Evolutionary conservation across 2,797 vertebrate genomes (phyloP), one percentile per base, ranked within the genome.

Genomic region (Labeo calbasu): DNA sequence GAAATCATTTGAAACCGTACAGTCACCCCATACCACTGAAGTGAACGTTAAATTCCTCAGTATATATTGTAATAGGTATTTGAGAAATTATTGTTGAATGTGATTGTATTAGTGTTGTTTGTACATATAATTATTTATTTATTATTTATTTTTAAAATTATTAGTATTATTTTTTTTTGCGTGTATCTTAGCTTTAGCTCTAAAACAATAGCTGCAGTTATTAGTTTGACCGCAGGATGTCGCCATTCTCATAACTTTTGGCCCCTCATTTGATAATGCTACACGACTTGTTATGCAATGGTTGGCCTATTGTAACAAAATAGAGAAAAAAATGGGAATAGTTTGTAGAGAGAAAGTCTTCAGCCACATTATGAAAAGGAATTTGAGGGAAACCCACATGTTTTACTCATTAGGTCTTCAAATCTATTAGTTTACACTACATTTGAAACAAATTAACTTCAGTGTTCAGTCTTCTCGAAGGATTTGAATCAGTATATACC

Each of bases 371-470:
- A 17, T 48, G 21, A 72, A 81, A 71, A 5, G 0, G 17, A 50
- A 15, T n/a, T 7, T 19, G 25, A 63, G 43, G 1, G 28, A 73
- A 51, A 2, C 4, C 63, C 19, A 4, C 21, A 63, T 63, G 25
- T 40, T 82, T 73, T 63, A 19, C 4, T 25, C 25, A 63, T 23
- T 55, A 50, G 55, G 21, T 40, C 50, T 53, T 19, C 13, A 32
- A 72, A 61, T 63, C 12, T 9, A n/a, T 36, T 73, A 68, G 25
- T 66, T 57, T 17, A 83, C 81, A 77, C 50, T 57, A 77, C 81
- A 83, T 77, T 77, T 77, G 72, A 68, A 83, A 68, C 72, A 76
- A 77, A 77, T 83, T 43, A 77, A 68, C 72, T 68, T 48, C 25
- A 48, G 2, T 13, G 32, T 63, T 77, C 13, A 17, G 19, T 73